These are phyloP conservation scores for Salvelinus sp. DNA, from an alignment of 2,113 vertebrate genomes.

Conservation along the genomic window DNA sequence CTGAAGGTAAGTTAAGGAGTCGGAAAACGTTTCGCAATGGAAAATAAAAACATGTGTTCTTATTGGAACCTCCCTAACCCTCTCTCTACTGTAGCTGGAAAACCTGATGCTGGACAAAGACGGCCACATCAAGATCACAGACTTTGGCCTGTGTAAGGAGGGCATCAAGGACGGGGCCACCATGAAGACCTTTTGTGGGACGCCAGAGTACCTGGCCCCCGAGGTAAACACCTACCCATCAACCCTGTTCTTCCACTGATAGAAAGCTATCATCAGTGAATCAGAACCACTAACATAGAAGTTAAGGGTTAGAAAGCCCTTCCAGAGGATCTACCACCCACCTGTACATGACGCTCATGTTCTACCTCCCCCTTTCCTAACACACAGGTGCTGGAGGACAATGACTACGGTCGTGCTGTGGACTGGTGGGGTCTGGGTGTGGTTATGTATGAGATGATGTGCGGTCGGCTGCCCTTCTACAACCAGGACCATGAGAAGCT, in stretches of 20 bases:
- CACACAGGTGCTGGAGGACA: slow-evolving; percentile 79
- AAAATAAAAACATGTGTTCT: neutral
- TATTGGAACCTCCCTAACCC: neutral
- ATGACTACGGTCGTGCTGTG: slow-evolving; percentile 76
- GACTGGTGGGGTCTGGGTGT: slow-evolving; percentile 84
- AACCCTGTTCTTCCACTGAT: neutral
- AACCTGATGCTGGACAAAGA: slow-evolving; percentile 97
- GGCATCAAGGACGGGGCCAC: slow-evolving; percentile 91
- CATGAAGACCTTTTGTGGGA: slow-evolving; percentile 95
- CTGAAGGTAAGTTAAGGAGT: slow-evolving; percentile 81
- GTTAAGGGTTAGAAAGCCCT: too few species aligned
- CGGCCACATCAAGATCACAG: slow-evolving; percentile 94
- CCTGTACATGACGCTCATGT: neutral
- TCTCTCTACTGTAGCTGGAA: slow-evolving; percentile 78
- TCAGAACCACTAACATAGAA: neutral
- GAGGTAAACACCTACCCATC: slow-evolving; percentile 77
- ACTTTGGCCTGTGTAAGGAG: slow-evolving; percentile 94
- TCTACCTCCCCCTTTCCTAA: neutral
- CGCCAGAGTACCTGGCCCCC: slow-evolving; percentile 90
- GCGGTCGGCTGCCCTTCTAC: slow-evolving; percentile 82
- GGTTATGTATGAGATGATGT: slow-evolving; percentile 85
- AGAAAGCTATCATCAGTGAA: too few species aligned
- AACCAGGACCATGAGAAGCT: slow-evolving; percentile 83
- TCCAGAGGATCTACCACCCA: neutral
- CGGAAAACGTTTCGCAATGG: too few species aligned